These are phyloP conservation scores for Lottia scabra DNA, from an alignment of 2,888 invertebrate species.

Conservation along the genomic window DNA sequence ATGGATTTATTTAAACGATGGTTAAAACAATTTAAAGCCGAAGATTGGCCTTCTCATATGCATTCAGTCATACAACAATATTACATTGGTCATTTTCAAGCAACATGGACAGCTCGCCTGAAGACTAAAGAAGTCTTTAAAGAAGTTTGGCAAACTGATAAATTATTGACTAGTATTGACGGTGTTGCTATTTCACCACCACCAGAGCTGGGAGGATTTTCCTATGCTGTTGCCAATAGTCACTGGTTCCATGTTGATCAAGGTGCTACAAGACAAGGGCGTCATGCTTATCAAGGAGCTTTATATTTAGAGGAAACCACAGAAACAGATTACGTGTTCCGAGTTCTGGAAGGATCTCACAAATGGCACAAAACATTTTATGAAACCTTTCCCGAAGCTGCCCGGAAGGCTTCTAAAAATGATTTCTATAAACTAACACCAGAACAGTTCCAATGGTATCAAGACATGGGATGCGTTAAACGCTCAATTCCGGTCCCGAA, in stretches of 20 bases:
- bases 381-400: conserved; percentile 21
- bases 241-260: conserved; percentile 52
- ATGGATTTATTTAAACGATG: conserved; percentile 21
- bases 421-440: conserved; percentile 33
- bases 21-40: conserved; percentile 26
- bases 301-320: conserved; percentile 47
- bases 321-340: conserved; percentile 43
- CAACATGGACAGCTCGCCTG: conserved; percentile 42
- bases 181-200: conserved; percentile 50
- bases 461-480: conserved; percentile 34
- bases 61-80: conserved; percentile 41
- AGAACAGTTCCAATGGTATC: conserved; percentile 32
- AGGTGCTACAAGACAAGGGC: conserved; percentile 33
- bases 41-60: conserved; percentile 19
- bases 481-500: conserved; percentile 47
- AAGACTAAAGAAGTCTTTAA: conserved; percentile 43
- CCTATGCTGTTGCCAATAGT: conserved; percentile 18
- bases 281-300: conserved; percentile 52
- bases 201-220: conserved; percentile 39
- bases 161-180: conserved; percentile 51
- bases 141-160: conserved; percentile 50
- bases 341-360: conserved; percentile 46
- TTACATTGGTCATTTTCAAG: conserved; percentile 38
- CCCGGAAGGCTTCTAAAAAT: conserved; percentile 6
- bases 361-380: conserved; percentile 35